These are phyloP conservation scores for Scatophagus argus DNA, from an alignment of 2,113 vertebrate genomes.

Conservation along the genomic window DNA sequence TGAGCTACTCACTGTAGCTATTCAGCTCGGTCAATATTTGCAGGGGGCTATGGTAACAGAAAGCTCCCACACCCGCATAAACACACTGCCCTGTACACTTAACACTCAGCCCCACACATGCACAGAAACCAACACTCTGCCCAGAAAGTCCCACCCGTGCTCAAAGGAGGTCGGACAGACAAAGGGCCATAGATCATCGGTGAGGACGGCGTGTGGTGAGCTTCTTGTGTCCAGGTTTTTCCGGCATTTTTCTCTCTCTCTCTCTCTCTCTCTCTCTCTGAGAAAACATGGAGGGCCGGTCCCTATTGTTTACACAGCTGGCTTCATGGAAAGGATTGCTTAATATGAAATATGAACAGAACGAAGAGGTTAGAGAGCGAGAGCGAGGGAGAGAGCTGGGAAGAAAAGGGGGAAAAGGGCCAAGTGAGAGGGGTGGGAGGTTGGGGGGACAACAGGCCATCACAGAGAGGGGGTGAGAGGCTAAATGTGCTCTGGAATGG, in stretches of 20 bases:
- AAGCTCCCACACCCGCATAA: slow-evolving; percentile 59
- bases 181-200: slow-evolving; percentile 73
- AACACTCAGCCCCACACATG: slow-evolving; percentile 38
- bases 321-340: slow-evolving; percentile 83
- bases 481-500: slow-evolving; percentile 27
- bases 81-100: slow-evolving; percentile 49
- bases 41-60: slow-evolving; percentile 76
- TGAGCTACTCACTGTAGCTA: slow-evolving; percentile 61
- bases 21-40: slow-evolving; percentile 78
- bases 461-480: slow-evolving; percentile 30
- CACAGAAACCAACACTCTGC: slow-evolving; percentile 53
- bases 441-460: slow-evolving; percentile 19
- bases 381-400: slow-evolving; percentile 54
- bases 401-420: slow-evolving; percentile 58
- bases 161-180: slow-evolving; percentile 70
- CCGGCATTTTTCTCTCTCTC: slow-evolving; percentile 65
- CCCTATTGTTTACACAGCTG: slow-evolving; percentile 86
- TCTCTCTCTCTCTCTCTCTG: slow-evolving; percentile 69
- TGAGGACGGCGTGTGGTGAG: slow-evolving; percentile 54
- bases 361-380: slow-evolving; percentile 66
- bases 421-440: slow-evolving; percentile 57
- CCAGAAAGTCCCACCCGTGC: slow-evolving; percentile 64
- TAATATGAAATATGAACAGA: slow-evolving; percentile 85
- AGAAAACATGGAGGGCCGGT: slow-evolving; percentile 74
- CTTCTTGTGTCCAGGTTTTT: slow-evolving; percentile 66